Evolutionary conservation across 2,797 vertebrate genomes (phyloP).

Genomic region (Sciurus vulgaris): DNA sequence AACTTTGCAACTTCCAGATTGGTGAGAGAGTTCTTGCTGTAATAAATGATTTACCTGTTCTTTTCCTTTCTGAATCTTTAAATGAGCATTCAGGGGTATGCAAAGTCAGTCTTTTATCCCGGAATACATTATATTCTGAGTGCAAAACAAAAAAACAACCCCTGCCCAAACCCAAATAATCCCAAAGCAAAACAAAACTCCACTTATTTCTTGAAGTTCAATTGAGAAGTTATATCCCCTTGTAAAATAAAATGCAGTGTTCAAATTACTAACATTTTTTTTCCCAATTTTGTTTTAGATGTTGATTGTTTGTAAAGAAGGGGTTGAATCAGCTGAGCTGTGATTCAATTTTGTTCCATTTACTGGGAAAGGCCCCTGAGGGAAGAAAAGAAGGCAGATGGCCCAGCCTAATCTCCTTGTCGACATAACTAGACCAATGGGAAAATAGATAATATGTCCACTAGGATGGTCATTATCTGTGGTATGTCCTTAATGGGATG

Average conservation of each 20-base stretch:
- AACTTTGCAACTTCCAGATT: not conserved
- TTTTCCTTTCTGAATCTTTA: not conserved
- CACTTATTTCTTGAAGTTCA: not conserved
- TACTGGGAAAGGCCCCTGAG: not conserved
- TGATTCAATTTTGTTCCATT: not conserved
- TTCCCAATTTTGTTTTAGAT: not conserved
- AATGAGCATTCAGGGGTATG: not conserved
- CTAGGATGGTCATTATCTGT: not conserved
- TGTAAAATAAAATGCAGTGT: not conserved
- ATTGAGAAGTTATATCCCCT: not conserved
- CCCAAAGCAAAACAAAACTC: not conserved
- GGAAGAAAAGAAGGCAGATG: not conserved
- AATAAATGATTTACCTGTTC: not conserved
- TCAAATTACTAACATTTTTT: not conserved
- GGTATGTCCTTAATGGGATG: not conserved
- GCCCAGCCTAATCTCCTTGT: not conserved
- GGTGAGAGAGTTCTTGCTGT: not conserved
- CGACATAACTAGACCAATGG: not conserved
- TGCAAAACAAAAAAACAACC: not conserved
- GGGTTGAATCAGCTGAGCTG: not conserved
- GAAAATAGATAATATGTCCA: not conserved
- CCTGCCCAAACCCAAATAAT: not conserved
- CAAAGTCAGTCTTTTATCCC: not conserved
- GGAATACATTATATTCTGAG: not conserved
- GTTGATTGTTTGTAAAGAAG: not conserved